phyloP scores from a whole-genome alignment of 2,797 vertebrate genomes.

The Bradypus variegatus region DNA sequence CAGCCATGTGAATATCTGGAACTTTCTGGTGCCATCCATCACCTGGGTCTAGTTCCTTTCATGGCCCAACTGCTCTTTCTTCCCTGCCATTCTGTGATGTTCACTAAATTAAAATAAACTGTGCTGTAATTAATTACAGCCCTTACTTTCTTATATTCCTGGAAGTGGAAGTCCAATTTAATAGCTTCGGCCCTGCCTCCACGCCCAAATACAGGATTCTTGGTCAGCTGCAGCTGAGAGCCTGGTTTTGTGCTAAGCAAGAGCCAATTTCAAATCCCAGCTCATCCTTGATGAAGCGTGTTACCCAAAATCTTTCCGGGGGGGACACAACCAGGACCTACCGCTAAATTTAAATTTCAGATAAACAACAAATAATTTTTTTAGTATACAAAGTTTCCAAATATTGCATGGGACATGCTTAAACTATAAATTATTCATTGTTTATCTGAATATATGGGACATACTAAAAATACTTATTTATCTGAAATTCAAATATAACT shows the following conservation, averaged over 20 bases:
- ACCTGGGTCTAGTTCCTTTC: neutral
- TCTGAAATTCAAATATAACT: neutral
- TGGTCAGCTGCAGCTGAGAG: neutral
- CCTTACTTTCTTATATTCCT: fast-evolving
- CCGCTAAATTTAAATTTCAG: neutral
- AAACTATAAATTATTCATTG: neutral
- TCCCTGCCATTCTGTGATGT: neutral
- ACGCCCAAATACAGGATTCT: neutral
- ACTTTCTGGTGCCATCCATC: neutral
- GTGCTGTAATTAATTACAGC: too few species aligned
- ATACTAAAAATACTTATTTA: neutral
- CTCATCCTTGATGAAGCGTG: neutral
- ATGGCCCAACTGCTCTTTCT: neutral
- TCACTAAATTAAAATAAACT: neutral
- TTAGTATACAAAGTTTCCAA: neutral
- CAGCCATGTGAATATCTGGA: neutral
- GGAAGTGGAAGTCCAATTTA: too few species aligned
- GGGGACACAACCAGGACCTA: neutral
- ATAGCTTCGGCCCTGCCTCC: neutral
- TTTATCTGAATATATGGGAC: neutral
- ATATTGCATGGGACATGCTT: neutral
- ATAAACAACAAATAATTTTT: neutral
- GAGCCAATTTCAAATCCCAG: neutral
- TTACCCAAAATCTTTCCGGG: neutral
- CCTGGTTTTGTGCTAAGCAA: neutral